Evolutionary conservation across 2,113 vertebrate genomes (phyloP).

Genomic region (Caretta caretta): DNA sequence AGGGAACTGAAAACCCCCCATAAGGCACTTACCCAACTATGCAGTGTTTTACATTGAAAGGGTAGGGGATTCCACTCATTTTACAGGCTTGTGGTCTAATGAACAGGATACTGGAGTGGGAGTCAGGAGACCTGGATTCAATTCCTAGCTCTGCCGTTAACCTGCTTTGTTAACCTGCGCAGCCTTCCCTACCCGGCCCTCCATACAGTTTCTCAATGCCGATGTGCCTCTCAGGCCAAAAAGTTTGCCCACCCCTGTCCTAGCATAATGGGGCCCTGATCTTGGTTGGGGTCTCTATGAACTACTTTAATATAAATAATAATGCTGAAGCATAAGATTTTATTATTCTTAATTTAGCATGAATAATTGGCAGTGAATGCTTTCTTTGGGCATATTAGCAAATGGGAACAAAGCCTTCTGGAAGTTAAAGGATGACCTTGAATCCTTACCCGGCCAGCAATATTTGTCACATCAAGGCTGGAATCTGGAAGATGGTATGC

Average conservation of each 20-base stretch:
- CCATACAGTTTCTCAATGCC: no score
- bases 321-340: not conserved
- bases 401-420: not conserved
- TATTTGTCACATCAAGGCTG: not conserved
- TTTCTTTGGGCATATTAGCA: not conserved
- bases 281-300: conserved; percentile 1
- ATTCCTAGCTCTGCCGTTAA: not conserved
- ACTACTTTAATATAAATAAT: not conserved
- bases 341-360: not conserved
- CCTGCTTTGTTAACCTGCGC: not conserved
- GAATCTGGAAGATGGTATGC: not conserved
- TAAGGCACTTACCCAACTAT: not conserved
- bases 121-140: not conserved
- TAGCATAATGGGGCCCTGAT: not conserved
- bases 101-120: not conserved
- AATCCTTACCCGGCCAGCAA: not conserved
- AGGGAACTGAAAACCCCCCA: not conserved
- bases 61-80: not conserved
- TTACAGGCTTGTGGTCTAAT: not conserved
- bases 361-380: not conserved
- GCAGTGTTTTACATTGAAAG: not conserved
- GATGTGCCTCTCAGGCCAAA: no score
- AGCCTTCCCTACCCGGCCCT: no score
- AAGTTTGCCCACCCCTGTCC: not conserved
- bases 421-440: not conserved